Evolutionary conservation across 2,797 vertebrate genomes (phyloP), one percentile per base, ranked within the genome.

Genomic region (Phalloptychus januarius): DNA sequence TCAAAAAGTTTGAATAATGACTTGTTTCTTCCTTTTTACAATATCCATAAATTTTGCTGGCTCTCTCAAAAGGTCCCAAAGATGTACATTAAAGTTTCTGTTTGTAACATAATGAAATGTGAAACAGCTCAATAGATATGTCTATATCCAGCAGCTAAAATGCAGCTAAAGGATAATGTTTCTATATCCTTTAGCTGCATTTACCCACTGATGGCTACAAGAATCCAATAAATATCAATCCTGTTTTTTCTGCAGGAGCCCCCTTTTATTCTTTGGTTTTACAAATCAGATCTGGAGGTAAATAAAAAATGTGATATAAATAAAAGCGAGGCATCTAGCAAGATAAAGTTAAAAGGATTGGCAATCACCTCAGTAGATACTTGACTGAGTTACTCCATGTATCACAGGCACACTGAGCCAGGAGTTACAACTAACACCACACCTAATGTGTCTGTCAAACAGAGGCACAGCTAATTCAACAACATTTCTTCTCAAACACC

Each of bases 391-490:
- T 72, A 38, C 20, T 54, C 33, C 3, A 56, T 25, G 38, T 42
- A 40, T 18, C 25, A 54, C 25, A 54, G 36, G 40, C 33, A 23
- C 25, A 33, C 33, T 40, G 25, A 79, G 16, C 28, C 25, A n/a
- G 18, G 46, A 46, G 65, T 2, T 56, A 5, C 48, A 73, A 58
- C 44, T 40, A 46, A 73, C 56, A 13, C 31, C 31, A 20, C 4
- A 16, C 20, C 61, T 46, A 23, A 76, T 16, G 11, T 44, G 31
- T 50, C 72, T 71, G 33, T 77, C 80, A 77, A 80, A 80, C 45
- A 67, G 31, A 80, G 78, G 40, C 0, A 6, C 71, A 79, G 83
- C 74, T 87, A 54, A 83, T 84, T 75, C 75, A 81, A 84, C 42
- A 77, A 31, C 76, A 75, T 67, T 79, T 81, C 63, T 79, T 82